Base-by-base conservation (phyloP, 2,888 invertebrate genomes). In the Boloria selene region DNA sequence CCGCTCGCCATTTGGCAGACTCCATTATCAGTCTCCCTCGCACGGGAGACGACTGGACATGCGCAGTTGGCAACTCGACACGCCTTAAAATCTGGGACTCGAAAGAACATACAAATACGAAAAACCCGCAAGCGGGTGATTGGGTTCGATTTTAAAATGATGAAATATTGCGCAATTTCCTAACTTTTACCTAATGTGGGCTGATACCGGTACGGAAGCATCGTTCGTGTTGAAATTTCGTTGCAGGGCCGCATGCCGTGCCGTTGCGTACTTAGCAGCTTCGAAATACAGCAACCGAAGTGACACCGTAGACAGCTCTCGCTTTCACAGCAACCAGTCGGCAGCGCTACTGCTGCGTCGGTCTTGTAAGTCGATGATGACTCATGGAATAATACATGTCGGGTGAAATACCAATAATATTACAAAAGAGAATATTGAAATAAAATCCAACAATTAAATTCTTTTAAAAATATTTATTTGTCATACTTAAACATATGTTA, bases 401-500 rank as follows among this genome's bases (percentile, higher is more conserved):
- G 86, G 86, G 88, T 90, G 82, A 90, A 89, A 88, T 86, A 79
- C 84, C 82, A 85, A 78, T 75, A 79, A 72, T 78, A 81, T 77
- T 75, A 77, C 61, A 78, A 80, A 78, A 78, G 72, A 73, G 79
- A 69, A 31, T 17, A 64, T 70, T 44, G 71, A 74, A 81, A 80
- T 80, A 79, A 80, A 86, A 80, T 84, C 74, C 85, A 76, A 81
- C 80, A 79, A 82, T 72, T 72, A 68, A 74, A 74, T 72, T 79
- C 79, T 85, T 79, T 76, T 70, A 68, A 85, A 79, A 79, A 72
- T 79, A 77, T 83, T 89, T 88, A 88, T 90, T 90, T 81, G 76
- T 54, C 88, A 90, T 91, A 91, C 89, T 90, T 90, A 90, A 90
- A 91, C 86, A 88, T 91, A 92, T 87, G 89, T 87, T 87, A 92